Evolutionary conservation across 2,113 vertebrate species (phyloP).

Genomic region (Cheilinus undulatus): DNA sequence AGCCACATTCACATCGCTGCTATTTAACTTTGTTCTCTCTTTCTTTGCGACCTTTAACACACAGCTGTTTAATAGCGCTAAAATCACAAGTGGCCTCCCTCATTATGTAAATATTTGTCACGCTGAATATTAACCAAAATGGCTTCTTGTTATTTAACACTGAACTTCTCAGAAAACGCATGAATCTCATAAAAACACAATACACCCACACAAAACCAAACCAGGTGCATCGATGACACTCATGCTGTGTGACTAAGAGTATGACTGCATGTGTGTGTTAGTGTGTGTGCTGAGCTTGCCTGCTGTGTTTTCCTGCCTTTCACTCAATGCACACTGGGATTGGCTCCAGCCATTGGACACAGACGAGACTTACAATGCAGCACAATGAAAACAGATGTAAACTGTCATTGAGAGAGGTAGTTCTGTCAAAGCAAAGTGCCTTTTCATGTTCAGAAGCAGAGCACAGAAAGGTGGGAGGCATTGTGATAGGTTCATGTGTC

Average conservation of each 20-base stretch:
- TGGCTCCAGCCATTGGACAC: slow-evolving; percentile 60
- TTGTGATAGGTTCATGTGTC: no score
- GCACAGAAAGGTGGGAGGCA: not conserved
- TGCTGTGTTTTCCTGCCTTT: slow-evolving; percentile 32
- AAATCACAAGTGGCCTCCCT: slow-evolving; percentile 14
- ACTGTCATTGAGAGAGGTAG: slow-evolving; percentile 37
- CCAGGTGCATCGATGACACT: slow-evolving; percentile 27
- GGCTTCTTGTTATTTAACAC: slow-evolving; percentile 12
- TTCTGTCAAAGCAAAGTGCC: slow-evolving; percentile 2
- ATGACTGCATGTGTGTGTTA: not conserved
- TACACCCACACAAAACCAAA: slow-evolving; percentile 28
- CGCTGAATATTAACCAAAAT: slow-evolving; percentile 16
- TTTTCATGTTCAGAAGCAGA: slow-evolving; percentile 17
- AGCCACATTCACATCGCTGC: not conserved
- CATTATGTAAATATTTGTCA: slow-evolving; percentile 41
- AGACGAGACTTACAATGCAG: slow-evolving; percentile 43
- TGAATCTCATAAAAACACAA: slow-evolving; percentile 8
- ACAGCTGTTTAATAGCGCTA: slow-evolving; percentile 14
- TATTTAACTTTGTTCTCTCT: slow-evolving; percentile 3
- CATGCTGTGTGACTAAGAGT: slow-evolving; percentile 10
- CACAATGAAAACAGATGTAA: slow-evolving; percentile 66
- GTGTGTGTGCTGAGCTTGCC: slow-evolving; percentile 7
- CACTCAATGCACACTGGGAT: slow-evolving; percentile 46
- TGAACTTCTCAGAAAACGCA: slow-evolving; percentile 17
- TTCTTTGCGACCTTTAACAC: slow-evolving; percentile 9